Base-by-base conservation (phyloP, 2,797 vertebrate genomes). In the Enoplosus armatus region DNA sequence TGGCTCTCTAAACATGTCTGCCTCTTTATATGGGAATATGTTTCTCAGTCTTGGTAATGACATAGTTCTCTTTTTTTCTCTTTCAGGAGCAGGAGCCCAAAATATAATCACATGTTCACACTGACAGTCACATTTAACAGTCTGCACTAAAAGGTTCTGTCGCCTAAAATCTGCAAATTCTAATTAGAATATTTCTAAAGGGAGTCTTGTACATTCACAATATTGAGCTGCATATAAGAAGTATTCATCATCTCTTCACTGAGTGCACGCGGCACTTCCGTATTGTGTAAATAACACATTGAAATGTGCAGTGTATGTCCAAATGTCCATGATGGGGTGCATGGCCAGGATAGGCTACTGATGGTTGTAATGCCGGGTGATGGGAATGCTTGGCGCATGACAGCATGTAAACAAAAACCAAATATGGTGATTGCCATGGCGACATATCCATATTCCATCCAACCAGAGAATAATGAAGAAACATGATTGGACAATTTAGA, bases 401-500 rank as follows among this genome's bases (percentile, higher is more conserved):
- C 89, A 94, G 93, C 91, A 95, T 94, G 93, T 93, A 93, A 95
- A 94, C 93, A 94, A 92, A 94, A 94, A 92, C 85, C 90, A 94
- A 94, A 94, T 91, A 90, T 91, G 91, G 90, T 94, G 93, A 94
- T 92, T 76, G 79, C 90, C 91, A 94, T 93, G 92, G 88, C 88
- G 69, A 93, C 89, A 90, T 83, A 75, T 85, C 64, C 82, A 91
- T 86, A 88, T 86, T 89, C 83, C 87, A 88, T 90, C 89, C 83
- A 85, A 74, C 73, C 87, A 80, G 82, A 87, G 66, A 84, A 84
- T 85, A 85, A 84, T 86, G 85, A 75, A 83, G 64, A 80, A 82
- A 79, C 79, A 86, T 75, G 82, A 86, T 78, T 75, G 65, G 72
- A 83, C 29, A 61, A 58, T 84, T 79, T 84, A 59, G 35, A 56